These are phyloP conservation scores for Proales similis DNA, from an alignment of 1,140 invertebrate species.

Conservation along the genomic window DNA sequence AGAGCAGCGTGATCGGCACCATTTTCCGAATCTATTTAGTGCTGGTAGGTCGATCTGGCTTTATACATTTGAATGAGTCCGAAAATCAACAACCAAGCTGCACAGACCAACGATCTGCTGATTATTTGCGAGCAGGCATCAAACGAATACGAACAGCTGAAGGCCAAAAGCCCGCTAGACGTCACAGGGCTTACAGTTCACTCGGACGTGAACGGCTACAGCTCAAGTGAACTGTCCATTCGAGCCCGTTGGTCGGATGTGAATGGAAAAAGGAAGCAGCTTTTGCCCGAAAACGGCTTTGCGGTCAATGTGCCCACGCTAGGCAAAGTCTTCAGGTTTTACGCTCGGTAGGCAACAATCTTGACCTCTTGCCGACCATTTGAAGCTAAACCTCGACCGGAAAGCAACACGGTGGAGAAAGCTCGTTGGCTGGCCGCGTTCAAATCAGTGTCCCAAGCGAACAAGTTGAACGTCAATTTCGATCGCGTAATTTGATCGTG, in stretches of 20 bases:
- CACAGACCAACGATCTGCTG: not conserved
- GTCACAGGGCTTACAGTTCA: not conserved
- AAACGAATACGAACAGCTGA: not conserved
- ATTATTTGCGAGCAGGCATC: not conserved
- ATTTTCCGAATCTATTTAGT: not conserved
- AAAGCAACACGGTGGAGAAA: not conserved
- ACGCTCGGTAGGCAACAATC: not conserved
- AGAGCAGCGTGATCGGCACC: not conserved
- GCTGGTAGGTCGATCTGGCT: not conserved
- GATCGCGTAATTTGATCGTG: not conserved
- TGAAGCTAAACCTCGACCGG: not conserved
- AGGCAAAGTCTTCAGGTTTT: not conserved
- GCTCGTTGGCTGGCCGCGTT: not conserved
- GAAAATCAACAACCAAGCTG: not conserved
- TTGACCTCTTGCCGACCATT: not conserved
- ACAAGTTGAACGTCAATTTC: not conserved
- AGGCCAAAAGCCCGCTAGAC: constrained; percentile 1
- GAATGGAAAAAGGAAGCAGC: not conserved
- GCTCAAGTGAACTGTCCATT: no score
- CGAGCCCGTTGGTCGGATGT: no score
- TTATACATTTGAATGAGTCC: not conserved
- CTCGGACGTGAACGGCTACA: not conserved
- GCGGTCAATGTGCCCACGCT: not conserved
- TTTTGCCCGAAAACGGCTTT: not conserved
- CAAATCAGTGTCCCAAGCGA: not conserved